Percentiles rank a stretch among this genome's conserved stretches.
phyloP scores from a whole-genome alignment of 1,140 invertebrate genomes.

The Ptiloglossa arizonensis region DNA sequence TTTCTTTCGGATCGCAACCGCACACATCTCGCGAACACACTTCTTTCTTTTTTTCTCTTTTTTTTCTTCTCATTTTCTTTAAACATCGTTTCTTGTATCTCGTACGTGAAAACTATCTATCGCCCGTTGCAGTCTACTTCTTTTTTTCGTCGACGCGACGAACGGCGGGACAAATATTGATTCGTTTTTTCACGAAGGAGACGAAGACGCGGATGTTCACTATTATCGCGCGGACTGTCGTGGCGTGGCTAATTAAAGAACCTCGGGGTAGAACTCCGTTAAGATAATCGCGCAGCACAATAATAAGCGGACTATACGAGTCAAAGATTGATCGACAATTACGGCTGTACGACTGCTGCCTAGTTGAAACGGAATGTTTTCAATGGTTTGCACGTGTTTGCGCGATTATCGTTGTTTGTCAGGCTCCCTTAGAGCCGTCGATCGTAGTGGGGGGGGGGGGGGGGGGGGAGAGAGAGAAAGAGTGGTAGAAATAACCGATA shows the following conservation, averaged over 20 bases:
- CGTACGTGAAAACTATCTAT: too few relatives aligned
- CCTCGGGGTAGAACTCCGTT: conserved; percentile 67
- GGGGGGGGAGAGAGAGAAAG: conserved; percentile 1
- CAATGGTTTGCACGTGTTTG: conserved; percentile 73
- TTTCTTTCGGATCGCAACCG: neutral
- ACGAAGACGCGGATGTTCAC: neutral
- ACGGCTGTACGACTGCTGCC: conserved; percentile 42
- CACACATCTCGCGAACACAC: neutral
- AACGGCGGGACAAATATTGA: conserved; percentile 43
- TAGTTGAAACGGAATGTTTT: conserved; percentile 62
- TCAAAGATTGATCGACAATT: conserved; percentile 74
- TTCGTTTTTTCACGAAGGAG: conserved; percentile 33
- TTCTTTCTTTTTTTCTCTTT: neutral
- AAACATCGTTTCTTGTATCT: too few relatives aligned
- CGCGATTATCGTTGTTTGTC: conserved; percentile 65
- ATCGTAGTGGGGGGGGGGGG: neutral
- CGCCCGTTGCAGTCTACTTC: conserved; percentile 23
- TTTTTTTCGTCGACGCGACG: conserved; percentile 15
- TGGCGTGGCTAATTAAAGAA: conserved; percentile 72
- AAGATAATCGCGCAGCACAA: conserved; percentile 70
- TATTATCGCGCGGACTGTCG: conserved; percentile 60
- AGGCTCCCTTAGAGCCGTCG: neutral
- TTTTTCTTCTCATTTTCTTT: too few relatives aligned
- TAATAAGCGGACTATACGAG: conserved; percentile 64
- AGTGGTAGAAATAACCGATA: conserved; percentile 3